Evolutionary conservation across 1,140 invertebrate species (phyloP), one percentile per base, ranked within the genome.

Genomic region (Bemisia tabaci): DNA sequence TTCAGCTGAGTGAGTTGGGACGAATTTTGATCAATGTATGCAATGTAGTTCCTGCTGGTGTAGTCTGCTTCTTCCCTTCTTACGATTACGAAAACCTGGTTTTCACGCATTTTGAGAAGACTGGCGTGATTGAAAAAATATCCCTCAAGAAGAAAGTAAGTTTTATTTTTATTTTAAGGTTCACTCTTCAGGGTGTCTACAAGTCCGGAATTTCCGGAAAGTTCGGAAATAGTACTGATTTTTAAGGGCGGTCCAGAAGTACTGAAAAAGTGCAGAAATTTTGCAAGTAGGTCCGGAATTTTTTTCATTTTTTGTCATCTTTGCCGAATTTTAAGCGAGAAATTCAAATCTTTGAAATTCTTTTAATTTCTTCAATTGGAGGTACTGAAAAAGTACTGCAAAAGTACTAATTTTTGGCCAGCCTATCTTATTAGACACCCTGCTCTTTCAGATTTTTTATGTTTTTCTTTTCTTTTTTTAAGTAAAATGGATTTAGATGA

Each of bases 11-110:
- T 74, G 92, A 95, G 80, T 77, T 95, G 0, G 86, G 88, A 25
- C 82, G 88, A 72, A 78, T 89, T 25, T 72, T 98, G 27, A 73
- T 82, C 70, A 91, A 91, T 77, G 75, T 94, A 12, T 88, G 86
- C 71, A 86, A 85, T 68, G 79, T 90, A 64, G 82, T 97, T 60
- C 92, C 92, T 26, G 92, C 90, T 22, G 96, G 96, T 1, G 79
- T 98, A n/a, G 90, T 98, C 1, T 88, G 90, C 71, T 99, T 99
- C 78, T 85, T 98, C 68, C 90, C 95, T 1, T 97, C 94, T 0
- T 98, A 98, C 73, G 89, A 90, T 27, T 96, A 94, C 75, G 89
- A 97, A 75, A 83, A 92, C 70, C 78, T 75, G 22, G 79, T 92
- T 1, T 88, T 84, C 68, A 80, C 82, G 22, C 83, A 89, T 73